phyloP scores from a whole-genome alignment of 1,140 invertebrate species.

The Drosophila asahinai region DNA sequence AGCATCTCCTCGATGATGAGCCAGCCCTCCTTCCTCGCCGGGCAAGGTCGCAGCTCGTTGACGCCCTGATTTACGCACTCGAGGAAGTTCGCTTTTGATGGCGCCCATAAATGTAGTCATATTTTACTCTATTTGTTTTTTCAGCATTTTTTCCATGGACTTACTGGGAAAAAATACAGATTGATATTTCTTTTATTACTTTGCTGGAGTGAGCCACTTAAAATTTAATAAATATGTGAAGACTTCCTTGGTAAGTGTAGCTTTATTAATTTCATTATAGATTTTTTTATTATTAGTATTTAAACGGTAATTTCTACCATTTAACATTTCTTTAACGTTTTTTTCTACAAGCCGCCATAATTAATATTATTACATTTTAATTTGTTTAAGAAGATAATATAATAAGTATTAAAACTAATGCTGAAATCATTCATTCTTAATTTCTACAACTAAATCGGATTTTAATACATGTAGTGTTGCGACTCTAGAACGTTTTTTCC shows the following conservation, averaged over 20 bases:
- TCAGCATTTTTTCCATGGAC: neutral
- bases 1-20: constrained; percentile 42
- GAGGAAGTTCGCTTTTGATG: constrained; percentile 28
- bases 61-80: constrained; percentile 60
- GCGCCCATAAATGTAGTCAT: constrained; percentile 12
- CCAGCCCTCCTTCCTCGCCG: constrained; percentile 20
- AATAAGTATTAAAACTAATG: too few species aligned
- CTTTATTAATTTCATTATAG: too few species aligned
- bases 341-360: too few species aligned
- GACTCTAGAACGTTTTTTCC: neutral
- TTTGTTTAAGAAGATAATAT: too few species aligned
- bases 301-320: too few species aligned
- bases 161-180: neutral
- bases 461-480: neutral
- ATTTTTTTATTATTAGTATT: too few species aligned
- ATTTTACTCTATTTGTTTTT: constrained; percentile 16
- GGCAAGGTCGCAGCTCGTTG: constrained; percentile 59
- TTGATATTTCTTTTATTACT: neutral
- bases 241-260: too few species aligned
- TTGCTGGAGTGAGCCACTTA: too few species aligned
- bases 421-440: neutral
- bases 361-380: too few species aligned
- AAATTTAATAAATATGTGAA: too few species aligned
- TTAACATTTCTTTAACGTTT: too few species aligned
- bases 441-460: neutral